Percentiles rank a stretch among this genome's conserved stretches.
Evolutionary conservation across 2,888 invertebrate species (phyloP).

Genomic region (Drosophila picticornis): DNA sequence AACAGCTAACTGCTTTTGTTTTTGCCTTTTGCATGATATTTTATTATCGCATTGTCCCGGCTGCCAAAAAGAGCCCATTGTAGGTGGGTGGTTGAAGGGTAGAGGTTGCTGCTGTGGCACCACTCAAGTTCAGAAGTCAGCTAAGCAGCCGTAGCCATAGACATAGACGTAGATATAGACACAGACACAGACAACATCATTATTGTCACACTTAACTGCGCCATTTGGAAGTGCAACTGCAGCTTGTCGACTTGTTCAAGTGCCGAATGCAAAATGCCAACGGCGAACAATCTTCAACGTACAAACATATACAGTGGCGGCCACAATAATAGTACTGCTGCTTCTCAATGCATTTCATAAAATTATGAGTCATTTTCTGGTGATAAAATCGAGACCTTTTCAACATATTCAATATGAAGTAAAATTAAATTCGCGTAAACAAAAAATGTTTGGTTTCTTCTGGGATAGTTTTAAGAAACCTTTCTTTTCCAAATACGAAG

Average conservation of each 20-base stretch:
- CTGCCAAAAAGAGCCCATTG: conserved; percentile 41
- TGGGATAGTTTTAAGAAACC: not conserved
- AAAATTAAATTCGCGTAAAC: not conserved
- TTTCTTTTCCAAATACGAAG: not conserved
- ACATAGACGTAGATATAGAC: conserved; percentile 1
- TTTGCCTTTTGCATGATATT: conserved; percentile 30
- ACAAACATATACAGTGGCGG: not conserved
- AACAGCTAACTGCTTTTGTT: conserved; percentile 28
- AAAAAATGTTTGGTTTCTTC: not conserved
- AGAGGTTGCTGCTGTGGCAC: conserved; percentile 8
- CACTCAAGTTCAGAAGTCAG: conserved; percentile 37
- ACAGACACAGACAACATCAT: conserved; percentile 64
- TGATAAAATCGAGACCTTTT: not conserved
- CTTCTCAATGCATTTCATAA: not conserved
- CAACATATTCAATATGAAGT: not conserved
- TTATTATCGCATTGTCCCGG: conserved; percentile 44
- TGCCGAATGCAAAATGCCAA: conserved; percentile 70
- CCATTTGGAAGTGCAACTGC: conserved; percentile 61
- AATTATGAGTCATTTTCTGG: not conserved
- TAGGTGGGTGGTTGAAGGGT: not conserved
- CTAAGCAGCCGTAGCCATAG: conserved; percentile 41
- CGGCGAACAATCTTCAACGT: conserved; percentile 22
- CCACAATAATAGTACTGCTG: not conserved
- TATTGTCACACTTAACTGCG: conserved; percentile 70
- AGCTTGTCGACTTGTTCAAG: conserved; percentile 58